Conservation (phyloP, 1,140 invertebrate species). For the Dryas iulia region DNA sequence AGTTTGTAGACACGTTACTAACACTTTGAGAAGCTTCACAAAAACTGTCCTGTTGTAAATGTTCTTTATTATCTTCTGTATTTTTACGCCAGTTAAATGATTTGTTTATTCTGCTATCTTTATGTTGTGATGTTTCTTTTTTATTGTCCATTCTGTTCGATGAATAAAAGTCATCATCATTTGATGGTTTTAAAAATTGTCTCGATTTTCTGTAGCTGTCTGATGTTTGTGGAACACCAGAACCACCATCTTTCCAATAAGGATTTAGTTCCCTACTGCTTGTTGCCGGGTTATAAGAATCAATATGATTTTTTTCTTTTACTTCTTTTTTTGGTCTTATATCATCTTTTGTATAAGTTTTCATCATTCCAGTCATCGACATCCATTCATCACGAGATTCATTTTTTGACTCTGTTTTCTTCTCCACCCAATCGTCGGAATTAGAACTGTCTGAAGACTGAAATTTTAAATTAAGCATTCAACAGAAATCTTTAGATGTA, state of each 20-base stretch:
- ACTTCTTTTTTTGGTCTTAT: slow-evolving; percentile 68
- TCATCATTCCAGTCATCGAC: slow-evolving; percentile 75
- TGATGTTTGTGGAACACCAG: slow-evolving; percentile 84
- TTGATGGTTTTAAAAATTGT: slow-evolving; percentile 72
- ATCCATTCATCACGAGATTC: slow-evolving; percentile 81
- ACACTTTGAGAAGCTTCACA: neutral
- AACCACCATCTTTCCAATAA: slow-evolving; percentile 94
- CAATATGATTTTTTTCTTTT: slow-evolving; percentile 80
- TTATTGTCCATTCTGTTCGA: slow-evolving; percentile 23
- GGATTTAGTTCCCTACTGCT: slow-evolving; percentile 92
- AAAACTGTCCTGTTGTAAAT: slow-evolving; percentile 14
- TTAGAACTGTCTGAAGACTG: slow-evolving; percentile 53
- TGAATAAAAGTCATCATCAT: slow-evolving; percentile 56
- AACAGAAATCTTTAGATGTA: neutral
- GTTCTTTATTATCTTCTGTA: slow-evolving; percentile 27
- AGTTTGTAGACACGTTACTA: neutral
- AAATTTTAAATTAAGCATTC: neutral
- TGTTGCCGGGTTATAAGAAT: slow-evolving; percentile 86
- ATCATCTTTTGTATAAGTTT: slow-evolving; percentile 77
- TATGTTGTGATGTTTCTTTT: slow-evolving; percentile 23
- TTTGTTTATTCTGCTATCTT: slow-evolving; percentile 35
- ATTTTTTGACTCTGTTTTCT: slow-evolving; percentile 39
- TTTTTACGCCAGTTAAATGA: slow-evolving; percentile 53
- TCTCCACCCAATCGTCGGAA: slow-evolving; percentile 82
- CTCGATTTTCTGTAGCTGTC: slow-evolving; percentile 52